phyloP scores from a whole-genome alignment of 2,888 invertebrate species.

The Lasioglossum oenotherae region DNA sequence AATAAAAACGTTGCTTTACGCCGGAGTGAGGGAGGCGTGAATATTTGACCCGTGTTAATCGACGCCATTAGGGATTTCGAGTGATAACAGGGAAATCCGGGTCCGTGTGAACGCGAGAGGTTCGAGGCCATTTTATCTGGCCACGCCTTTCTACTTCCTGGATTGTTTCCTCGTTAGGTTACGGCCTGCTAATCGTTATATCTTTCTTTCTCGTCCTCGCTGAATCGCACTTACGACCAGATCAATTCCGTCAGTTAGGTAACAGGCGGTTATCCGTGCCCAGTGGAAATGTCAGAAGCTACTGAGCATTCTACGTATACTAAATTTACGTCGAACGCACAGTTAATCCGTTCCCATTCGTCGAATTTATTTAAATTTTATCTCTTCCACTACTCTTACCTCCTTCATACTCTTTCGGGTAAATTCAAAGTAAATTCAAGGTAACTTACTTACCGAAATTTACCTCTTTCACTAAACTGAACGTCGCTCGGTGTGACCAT shows the following conservation, averaged over 20 bases:
- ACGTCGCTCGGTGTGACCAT: background rate
- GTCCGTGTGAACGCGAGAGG: constrained; percentile 39
- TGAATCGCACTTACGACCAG: constrained; percentile 41
- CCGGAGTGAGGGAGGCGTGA: background rate
- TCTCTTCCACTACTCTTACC: too few relatives aligned
- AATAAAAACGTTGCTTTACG: background rate
- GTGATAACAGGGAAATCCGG: constrained; percentile 19
- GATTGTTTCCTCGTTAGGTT: constrained; percentile 64
- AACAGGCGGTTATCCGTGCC: constrained; percentile 42
- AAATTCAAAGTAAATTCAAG: too few relatives aligned
- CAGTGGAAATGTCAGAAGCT: constrained; percentile 35
- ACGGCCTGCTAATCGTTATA: constrained; percentile 65
- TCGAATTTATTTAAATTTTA: too few relatives aligned
- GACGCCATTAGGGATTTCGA: constrained; percentile 17
- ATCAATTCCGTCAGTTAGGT: constrained; percentile 61
- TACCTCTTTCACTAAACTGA: background rate
- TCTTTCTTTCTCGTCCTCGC: constrained; percentile 40
- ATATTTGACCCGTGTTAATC: constrained; percentile 32
- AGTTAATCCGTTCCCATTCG: background rate
- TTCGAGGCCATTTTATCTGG: constrained; percentile 60
- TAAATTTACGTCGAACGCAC: too few relatives aligned
- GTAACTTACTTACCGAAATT: too few relatives aligned
- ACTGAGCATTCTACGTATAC: constrained; percentile 7
- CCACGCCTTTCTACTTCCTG: constrained; percentile 63
- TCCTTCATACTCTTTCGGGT: too few relatives aligned